Percentiles rank a stretch among this genome's conserved stretches.
phyloP scores from a whole-genome alignment of 2,113 vertebrate species.

The Crotalus helleri region DNA sequence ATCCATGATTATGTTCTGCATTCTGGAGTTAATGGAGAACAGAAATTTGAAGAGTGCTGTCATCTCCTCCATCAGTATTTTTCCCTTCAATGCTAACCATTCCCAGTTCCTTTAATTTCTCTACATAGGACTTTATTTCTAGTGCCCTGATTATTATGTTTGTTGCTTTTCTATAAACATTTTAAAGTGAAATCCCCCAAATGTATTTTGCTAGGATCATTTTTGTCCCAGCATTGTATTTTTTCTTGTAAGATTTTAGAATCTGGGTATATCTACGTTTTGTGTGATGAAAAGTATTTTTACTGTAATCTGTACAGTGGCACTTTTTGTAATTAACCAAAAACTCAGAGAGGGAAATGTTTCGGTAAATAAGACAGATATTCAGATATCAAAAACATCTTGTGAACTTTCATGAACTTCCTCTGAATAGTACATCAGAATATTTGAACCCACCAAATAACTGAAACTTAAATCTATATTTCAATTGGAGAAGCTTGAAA shows the following conservation, averaged over 20 bases:
- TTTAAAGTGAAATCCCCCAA: neutral
- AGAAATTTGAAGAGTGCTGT: neutral
- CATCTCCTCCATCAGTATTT: neutral
- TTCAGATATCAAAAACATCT: constrained; percentile 24
- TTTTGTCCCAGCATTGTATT: constrained; percentile 8
- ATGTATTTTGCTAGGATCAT: neutral
- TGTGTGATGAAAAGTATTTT: constrained; percentile 40
- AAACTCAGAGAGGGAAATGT: neutral
- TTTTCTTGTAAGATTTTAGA: constrained; percentile 19
- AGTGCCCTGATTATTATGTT: neutral
- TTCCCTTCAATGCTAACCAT: neutral
- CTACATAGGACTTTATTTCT: neutral
- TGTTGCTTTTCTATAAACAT: neutral
- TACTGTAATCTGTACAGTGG: constrained; percentile 22
- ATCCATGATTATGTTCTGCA: neutral
- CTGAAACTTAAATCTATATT: constrained; percentile 44
- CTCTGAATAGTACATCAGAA: constrained; percentile 30
- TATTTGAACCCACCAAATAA: constrained; percentile 36
- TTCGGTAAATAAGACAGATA: constrained; percentile 12
- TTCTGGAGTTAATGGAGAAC: neutral
- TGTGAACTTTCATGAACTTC: constrained; percentile 24
- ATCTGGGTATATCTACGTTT: neutral
- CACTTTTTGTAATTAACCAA: constrained; percentile 25
- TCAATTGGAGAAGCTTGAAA: neutral
- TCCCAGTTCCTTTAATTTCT: neutral